Evolutionary conservation across 2,113 vertebrate genomes (phyloP).

Genomic region (rat (Rattus norvegicus)): DNA sequence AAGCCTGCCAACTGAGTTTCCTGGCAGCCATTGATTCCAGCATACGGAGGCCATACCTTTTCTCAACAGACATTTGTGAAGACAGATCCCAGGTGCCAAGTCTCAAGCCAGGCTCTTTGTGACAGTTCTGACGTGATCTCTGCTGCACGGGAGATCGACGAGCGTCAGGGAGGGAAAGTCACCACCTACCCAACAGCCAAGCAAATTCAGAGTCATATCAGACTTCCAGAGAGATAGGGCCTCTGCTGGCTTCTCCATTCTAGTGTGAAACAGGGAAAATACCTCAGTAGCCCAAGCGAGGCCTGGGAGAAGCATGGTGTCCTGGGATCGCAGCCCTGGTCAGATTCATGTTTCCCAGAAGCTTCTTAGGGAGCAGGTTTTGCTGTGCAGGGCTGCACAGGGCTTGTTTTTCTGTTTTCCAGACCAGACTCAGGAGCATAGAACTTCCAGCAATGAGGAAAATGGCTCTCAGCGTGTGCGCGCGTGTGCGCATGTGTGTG

Average conservation of each 20-base stretch:
- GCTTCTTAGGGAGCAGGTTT: background rate
- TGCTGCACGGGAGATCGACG: background rate
- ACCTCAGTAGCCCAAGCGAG: background rate
- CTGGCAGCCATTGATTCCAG: background rate
- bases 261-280: background rate
- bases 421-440: constrained; percentile 69
- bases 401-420: constrained; percentile 30
- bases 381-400: constrained; percentile 18
- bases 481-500: background rate
- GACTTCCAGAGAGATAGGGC: background rate
- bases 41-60: background rate
- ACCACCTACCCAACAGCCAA: background rate
- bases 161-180: background rate
- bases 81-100: background rate
- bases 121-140: background rate
- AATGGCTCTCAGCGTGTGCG: background rate
- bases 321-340: background rate
- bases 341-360: background rate
- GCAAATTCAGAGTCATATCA: background rate
- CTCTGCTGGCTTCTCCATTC: background rate
- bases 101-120: background rate
- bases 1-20: background rate
- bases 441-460: constrained; percentile 39
- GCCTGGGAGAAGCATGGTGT: rapidly evolving
- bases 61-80: background rate